phyloP scores from a whole-genome alignment of 2,113 vertebrate genomes.

The Rhadina sibilatrix region DNA sequence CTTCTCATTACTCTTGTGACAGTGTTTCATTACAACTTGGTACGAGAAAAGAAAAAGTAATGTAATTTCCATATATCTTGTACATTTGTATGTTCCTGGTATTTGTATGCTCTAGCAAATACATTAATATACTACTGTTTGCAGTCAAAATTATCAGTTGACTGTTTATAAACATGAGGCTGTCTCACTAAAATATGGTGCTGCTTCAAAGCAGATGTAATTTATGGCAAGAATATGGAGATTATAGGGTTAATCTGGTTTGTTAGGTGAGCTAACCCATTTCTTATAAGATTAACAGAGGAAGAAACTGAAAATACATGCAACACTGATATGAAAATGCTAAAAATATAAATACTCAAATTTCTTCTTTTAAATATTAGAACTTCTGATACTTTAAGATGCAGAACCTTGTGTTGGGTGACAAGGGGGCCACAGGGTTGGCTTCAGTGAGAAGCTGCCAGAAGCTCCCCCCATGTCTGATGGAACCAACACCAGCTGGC shows the following conservation, averaged over 20 bases:
- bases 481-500: background rate
- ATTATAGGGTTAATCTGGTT: background rate
- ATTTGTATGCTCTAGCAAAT: background rate
- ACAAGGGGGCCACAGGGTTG: accelerated
- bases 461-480: background rate
- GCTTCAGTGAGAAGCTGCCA: background rate
- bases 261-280: background rate
- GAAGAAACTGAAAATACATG: background rate
- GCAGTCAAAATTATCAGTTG: background rate
- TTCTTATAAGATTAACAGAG: background rate
- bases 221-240: background rate
- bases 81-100: background rate
- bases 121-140: background rate
- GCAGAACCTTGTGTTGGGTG: background rate
- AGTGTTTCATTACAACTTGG: background rate
- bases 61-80: background rate
- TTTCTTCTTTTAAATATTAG: background rate
- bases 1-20: background rate
- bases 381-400: background rate
- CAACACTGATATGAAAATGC: background rate
- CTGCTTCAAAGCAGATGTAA: background rate
- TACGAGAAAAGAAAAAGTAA: background rate
- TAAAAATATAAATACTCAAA: background rate
- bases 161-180: background rate
- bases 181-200: background rate